These are phyloP conservation scores for Dermochelys coriacea DNA, from an alignment of 2,797 vertebrate species.

Conservation along the genomic window DNA sequence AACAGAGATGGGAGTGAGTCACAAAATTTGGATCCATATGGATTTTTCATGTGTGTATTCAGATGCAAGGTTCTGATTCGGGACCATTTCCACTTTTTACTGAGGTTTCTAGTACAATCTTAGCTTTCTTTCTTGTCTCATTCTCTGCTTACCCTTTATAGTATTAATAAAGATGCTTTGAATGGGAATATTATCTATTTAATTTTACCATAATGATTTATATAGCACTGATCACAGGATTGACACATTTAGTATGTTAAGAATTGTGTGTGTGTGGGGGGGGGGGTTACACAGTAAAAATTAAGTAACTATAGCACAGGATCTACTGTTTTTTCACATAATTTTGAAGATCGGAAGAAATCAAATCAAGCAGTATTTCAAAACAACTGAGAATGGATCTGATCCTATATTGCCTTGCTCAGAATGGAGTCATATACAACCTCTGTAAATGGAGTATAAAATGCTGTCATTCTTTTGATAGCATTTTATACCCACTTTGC, in stretches of 20 bases:
- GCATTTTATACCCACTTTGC: fast-evolving
- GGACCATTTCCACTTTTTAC: not conserved
- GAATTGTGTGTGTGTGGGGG: too few relatives aligned
- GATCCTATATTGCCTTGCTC: not conserved
- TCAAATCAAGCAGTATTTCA: not conserved
- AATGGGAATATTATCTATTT: not conserved
- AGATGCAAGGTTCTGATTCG: not conserved
- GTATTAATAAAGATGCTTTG: not conserved
- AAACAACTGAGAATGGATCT: not conserved
- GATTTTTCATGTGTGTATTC: fast-evolving
- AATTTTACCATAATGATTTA: not conserved
- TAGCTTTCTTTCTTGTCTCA: not conserved
- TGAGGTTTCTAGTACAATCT: not conserved
- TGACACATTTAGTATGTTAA: not conserved
- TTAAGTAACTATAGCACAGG: not conserved
- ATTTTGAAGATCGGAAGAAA: not conserved
- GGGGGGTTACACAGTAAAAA: not conserved
- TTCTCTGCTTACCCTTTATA: fast-evolving
- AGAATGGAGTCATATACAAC: fast-evolving
- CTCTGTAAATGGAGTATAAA: not conserved
- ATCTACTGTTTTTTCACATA: not conserved
- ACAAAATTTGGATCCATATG: not conserved
- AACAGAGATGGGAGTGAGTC: not conserved
- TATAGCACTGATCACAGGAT: not conserved
- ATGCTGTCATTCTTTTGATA: not conserved